Conservation (phyloP, 2,113 vertebrate species). For the Meriones unguiculatus region DNA sequence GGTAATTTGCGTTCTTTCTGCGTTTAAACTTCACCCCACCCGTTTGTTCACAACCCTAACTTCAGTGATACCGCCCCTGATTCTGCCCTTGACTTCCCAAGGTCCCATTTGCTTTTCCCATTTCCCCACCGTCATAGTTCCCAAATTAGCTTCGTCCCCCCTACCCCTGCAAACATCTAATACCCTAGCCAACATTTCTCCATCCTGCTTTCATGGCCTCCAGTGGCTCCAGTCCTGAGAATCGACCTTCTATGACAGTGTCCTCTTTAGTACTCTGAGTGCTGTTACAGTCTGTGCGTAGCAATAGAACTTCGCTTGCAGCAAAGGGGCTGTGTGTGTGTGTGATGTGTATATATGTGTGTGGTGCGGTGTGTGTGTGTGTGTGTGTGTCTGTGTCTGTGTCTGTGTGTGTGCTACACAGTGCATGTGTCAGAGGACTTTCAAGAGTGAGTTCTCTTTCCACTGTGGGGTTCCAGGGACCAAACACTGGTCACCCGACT, state of each 20-base stretch:
- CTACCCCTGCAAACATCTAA: background rate
- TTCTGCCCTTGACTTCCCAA: background rate
- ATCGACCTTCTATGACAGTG: background rate
- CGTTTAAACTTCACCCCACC: background rate
- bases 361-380: background rate
- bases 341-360: background rate
- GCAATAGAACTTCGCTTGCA: background rate
- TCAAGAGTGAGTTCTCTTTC: background rate
- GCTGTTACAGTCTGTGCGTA: fast-evolving
- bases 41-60: background rate
- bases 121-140: background rate
- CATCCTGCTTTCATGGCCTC: background rate
- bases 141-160: background rate
- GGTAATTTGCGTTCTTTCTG: background rate
- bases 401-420: background rate
- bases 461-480: background rate
- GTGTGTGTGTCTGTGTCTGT: fast-evolving
- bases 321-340: background rate
- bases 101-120: background rate
- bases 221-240: background rate
- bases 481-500: background rate
- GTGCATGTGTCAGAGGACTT: background rate
- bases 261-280: background rate
- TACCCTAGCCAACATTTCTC: background rate
- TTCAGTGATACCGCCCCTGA: background rate